Base-by-base conservation (phyloP, 2,888 invertebrate species). In the Graphium colonna region DNA sequence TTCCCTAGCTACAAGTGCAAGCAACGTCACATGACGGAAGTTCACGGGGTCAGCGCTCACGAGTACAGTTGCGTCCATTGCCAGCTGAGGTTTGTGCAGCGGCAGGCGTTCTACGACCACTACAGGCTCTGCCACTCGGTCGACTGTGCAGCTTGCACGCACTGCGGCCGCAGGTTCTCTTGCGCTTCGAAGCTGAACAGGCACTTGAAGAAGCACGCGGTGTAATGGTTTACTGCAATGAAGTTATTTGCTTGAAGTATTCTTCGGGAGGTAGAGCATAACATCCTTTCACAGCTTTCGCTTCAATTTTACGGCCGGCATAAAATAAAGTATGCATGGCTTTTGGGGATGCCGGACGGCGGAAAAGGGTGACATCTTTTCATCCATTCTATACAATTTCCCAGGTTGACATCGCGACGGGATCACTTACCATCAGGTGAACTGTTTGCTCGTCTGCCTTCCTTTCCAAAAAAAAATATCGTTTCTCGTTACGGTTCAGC, bases 31-130 rank as follows among this genome's bases (percentile, higher is more conserved):
- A 53, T 63, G 58, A 52, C 52, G 0, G 57, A 60, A 4, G 40
- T 31, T 0, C 64, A 64, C 31, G 55, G 55, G 3, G 39, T 47
- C 31, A 41, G 1, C n/a, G 47, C 39, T 7, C 39, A 41, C 1
- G 38, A 51, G 26, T 43, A 59, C 18, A 38, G 18, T 1, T 67
- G 67, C 40, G 31, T 48, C 0, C 56, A 56, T 10, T 63, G 66
- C 31, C 51, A 59, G 15, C 26, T 62, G 12, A 52, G 44, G 5
- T 65, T 51, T 49, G 47, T 42, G 16, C 57, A 55, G 15, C 52
- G 61, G 1, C 53, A 60, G 39, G 52, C 58, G 3, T 63, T 59
- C 41, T 63, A 64, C 28, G 62, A 62, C 3, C 66, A 66, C 45
- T 63, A 60, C 40, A 63, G 61, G 18, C 48, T 59, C 28, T 51